Base-by-base conservation (phyloP, 1,140 invertebrate species). In the Conopomorpha cramerella region DNA sequence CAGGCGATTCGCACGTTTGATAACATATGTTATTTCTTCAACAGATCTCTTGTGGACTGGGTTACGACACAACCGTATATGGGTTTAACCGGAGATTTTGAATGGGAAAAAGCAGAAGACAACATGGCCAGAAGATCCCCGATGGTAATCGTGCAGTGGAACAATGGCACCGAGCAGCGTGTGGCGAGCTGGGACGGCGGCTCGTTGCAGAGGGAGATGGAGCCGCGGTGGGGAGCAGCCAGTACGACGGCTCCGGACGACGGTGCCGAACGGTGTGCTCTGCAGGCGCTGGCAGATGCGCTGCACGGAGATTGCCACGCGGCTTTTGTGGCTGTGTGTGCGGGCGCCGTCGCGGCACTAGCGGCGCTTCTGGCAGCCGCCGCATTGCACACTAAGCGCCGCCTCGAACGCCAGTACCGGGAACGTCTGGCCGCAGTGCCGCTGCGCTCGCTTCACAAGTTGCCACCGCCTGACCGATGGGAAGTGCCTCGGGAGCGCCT, bases 401-500 rank as follows among this genome's bases (percentile, higher is more conserved):
- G 86, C 16, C 91, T 91, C 49, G 89, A 91, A 41, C 78, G 81
- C 12, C 89, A 89, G 53, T 84, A 91, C 3, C 70, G 78, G 15
- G 59, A 77, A 8, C 89, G 89, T 0, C 82, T 89, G 39, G 82
- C 87, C 34, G 84, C 87, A 28, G 87, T 93, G 78, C 83, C 86
- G 45, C 84, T 86, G 32, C 79, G 91, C 14, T 86, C 89, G 2
- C 68, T 88, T 10, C 85, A 1, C 67, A 80, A 36, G 51, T 63
- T 18, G 51, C 79, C 14, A 51, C 67, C 74, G 8, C 67, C 93
- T 8, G 92, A 94, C 54, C 89, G 90, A 49, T 95, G 92, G 91
- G 92, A 96, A 71, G 82, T 95, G 17, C 83, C 89, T 0, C 76
- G 91, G 26, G 88, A 94, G 43, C 80, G 85, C 30, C 87, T 96